Evolutionary conservation across 2,888 invertebrate species (phyloP).

Genomic region (Petrolisthes manimaculis): DNA sequence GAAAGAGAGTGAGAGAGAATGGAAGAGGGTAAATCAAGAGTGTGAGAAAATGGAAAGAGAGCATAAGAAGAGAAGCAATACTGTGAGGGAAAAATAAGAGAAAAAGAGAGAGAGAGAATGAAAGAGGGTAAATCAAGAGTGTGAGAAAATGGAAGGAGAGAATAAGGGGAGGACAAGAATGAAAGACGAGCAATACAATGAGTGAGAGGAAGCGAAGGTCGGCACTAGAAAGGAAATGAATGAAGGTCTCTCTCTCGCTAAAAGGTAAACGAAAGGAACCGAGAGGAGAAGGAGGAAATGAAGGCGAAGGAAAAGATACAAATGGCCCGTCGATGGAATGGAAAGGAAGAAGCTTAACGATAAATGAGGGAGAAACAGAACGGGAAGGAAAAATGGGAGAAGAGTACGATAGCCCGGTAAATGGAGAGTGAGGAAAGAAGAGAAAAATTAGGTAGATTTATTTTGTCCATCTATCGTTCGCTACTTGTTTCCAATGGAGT

Average conservation of each 20-base stretch:
- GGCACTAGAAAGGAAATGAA: neutral
- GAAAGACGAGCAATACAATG: constrained; percentile 14
- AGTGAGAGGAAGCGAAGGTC: neutral
- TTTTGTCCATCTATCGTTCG: no score
- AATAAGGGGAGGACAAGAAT: neutral
- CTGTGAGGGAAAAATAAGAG: neutral
- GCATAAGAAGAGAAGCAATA: neutral
- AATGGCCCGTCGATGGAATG: neutral
- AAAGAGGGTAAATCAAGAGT: neutral
- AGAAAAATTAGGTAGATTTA: neutral
- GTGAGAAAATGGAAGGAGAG: constrained; percentile 16
- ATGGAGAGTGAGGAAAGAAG: neutral
- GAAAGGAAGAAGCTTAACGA: neutral
- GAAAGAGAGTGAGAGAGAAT: neutral
- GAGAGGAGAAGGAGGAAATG: neutral
- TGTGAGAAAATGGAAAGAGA: neutral
- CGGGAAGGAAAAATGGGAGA: neutral
- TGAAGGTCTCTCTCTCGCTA: neutral
- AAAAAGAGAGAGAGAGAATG: neutral
- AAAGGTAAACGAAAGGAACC: neutral
- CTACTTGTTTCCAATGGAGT: no score
- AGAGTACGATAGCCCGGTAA: neutral
- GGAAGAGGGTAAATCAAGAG: neutral
- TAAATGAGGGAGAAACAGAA: neutral
- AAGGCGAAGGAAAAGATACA: neutral